Evolutionary conservation across 2,113 vertebrate genomes (phyloP).

Genomic region (Amphiprion percula): DNA sequence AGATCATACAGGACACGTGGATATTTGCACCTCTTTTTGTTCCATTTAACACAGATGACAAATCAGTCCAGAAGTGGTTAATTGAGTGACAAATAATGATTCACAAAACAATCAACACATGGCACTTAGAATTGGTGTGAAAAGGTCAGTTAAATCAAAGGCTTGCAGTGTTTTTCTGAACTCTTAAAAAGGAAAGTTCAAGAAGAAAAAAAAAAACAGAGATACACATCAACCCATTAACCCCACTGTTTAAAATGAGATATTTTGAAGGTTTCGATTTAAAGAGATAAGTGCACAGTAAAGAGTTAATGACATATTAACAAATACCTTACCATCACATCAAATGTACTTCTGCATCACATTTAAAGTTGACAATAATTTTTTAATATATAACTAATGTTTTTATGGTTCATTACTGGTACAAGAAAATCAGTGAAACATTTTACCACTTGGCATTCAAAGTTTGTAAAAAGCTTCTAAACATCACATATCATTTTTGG

Average conservation of each 20-base stretch:
- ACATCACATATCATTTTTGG: background rate
- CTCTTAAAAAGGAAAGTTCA: no score
- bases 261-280: no score
- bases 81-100: background rate
- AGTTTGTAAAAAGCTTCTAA: background rate
- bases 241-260: no score
- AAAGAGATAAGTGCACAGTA: no score
- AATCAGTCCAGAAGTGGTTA: background rate
- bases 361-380: background rate
- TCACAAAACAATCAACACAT: background rate
- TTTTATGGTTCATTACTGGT: background rate
- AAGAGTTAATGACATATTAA: no score
- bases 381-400: background rate
- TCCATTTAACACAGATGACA: background rate
- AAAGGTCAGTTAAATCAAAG: background rate
- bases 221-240: no score
- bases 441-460: background rate
- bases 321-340: no score
- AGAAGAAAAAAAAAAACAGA: no score
- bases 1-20: background rate
- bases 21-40: background rate
- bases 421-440: background rate
- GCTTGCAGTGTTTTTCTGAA: no score
- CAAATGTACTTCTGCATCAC: background rate
- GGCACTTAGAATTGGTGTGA: background rate